Conservation (phyloP, 2,113 vertebrate genomes). For the Sebastes schlegelii region DNA sequence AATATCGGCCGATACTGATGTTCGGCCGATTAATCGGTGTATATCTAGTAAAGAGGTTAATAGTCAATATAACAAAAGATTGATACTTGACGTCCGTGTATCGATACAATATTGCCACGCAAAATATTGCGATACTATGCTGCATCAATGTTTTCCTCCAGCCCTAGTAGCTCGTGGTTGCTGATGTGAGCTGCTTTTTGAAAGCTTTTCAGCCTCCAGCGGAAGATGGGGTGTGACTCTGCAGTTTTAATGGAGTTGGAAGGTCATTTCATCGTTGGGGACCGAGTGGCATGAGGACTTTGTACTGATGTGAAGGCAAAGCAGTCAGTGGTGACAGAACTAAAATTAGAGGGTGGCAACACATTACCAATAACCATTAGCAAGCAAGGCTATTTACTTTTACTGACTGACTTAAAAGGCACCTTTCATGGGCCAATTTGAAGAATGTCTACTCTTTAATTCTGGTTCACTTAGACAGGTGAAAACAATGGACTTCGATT, state of each 20-base stretch:
- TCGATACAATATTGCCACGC: too few relatives aligned
- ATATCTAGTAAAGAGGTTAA: too few relatives aligned
- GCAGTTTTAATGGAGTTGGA: constrained; percentile 13
- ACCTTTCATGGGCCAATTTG: not conserved
- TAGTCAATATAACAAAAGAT: too few relatives aligned
- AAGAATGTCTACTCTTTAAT: not conserved
- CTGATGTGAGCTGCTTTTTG: constrained; percentile 7
- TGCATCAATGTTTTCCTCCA: too few relatives aligned
- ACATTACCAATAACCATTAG: constrained; percentile 25
- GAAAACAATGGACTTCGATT: constrained; percentile 4
- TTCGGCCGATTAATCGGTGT: too few relatives aligned
- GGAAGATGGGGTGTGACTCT: not conserved
- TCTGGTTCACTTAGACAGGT: not conserved
- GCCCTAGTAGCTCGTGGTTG: not conserved
- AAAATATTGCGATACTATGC: too few relatives aligned
- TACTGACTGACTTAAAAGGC: not conserved
- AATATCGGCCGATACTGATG: too few relatives aligned
- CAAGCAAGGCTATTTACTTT: constrained; percentile 7
- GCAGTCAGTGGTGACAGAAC: constrained; percentile 23
- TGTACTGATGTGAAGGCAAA: constrained; percentile 9
- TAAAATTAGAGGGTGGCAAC: constrained; percentile 17
- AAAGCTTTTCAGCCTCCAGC: not conserved
- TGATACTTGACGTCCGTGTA: too few relatives aligned
- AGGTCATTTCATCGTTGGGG: constrained; percentile 18
- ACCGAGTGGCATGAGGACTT: not conserved